Base-by-base conservation (phyloP, 2,888 invertebrate genomes). In the Agelastica alni region DNA sequence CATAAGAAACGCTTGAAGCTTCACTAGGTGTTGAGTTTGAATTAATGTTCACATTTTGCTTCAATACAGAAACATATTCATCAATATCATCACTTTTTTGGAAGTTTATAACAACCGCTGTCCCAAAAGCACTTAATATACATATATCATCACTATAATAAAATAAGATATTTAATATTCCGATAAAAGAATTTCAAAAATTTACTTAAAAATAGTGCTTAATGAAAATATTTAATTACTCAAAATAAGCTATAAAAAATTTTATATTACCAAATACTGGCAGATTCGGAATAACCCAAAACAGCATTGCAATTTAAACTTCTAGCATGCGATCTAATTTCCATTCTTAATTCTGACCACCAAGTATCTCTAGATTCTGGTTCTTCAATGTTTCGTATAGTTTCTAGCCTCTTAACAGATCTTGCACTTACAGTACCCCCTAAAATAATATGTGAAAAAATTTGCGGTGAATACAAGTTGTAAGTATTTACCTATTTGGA, bases 321-420 rank as follows among this genome's bases (percentile, higher is more conserved):
- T 30, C 93, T 81, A 3, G 94, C 93, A 75, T 98, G 97, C 2
- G 96, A 94, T 0, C 96, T 83, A 52, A 98, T 89, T 81, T 98
- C 98, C 75, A 94, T 94, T 43, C 98, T 80, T 16, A 98, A 81
- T 78, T 98, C 96, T 0, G 91, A 93, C 97, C 98, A 98, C 96
- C 97, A 97, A 1, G 89, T 88, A 69, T 96, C 96, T 32, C 96
- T 83, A 2, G 91, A 88, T 71, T 94, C 94, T 10, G 93, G 91
- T 74, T 96, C 96, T 66, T 95, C 93, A 44, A 89, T 83, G 76
- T 90, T 91, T 36, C 87, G 85, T 52, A 91, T 88, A 62, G 90
- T 81, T 72, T 91, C 91, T 36, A 94, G 76, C 18, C 93, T 77
- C 77, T 94, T 94, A 45, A 85, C 95, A 47, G 85, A 94, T 73